Evolutionary conservation across 2,888 invertebrate species (phyloP).

Genomic region (Coelinius sp.): DNA sequence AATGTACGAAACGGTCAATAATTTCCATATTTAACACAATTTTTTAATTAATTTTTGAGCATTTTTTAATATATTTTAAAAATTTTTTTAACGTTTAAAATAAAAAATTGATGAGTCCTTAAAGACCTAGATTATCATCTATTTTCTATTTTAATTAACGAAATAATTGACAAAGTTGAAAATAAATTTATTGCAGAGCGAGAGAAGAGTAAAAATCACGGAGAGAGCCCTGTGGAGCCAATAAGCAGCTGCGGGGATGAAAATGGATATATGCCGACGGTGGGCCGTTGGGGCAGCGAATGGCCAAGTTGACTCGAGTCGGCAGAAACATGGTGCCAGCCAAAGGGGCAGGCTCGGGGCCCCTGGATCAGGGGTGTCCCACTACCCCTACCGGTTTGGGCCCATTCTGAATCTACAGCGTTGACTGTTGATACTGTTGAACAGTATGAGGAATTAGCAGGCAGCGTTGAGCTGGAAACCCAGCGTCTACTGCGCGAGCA

Average conservation of each 20-base stretch:
- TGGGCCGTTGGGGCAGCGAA: slow-evolving; percentile 93
- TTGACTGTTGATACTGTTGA: slow-evolving; percentile 73
- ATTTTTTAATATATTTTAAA: no score
- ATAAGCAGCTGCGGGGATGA: slow-evolving; percentile 74
- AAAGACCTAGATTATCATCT: no score
- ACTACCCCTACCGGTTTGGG: slow-evolving; percentile 85
- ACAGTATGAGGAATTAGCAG: slow-evolving; percentile 85
- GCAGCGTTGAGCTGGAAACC: slow-evolving; percentile 84
- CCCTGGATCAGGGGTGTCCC: slow-evolving; percentile 80
- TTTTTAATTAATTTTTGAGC: no score
- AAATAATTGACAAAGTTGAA: not conserved
- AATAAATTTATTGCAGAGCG: slow-evolving; percentile 59
- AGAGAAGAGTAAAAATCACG: slow-evolving; percentile 70
- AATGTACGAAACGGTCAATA: no score
- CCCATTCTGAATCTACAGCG: slow-evolving; percentile 72
- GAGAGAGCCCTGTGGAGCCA: slow-evolving; percentile 72
- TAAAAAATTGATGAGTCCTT: no score
- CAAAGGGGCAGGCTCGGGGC: slow-evolving; percentile 69
- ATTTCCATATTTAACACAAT: no score
- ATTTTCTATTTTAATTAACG: not conserved
- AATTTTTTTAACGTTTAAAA: no score
- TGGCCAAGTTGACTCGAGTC: slow-evolving; percentile 98
- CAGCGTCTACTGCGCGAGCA: slow-evolving; percentile 86
- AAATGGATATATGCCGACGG: slow-evolving; percentile 80
- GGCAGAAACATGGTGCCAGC: slow-evolving; percentile 73